Evolutionary conservation across 2,113 vertebrate species (phyloP).

Genomic region (Channa argus): DNA sequence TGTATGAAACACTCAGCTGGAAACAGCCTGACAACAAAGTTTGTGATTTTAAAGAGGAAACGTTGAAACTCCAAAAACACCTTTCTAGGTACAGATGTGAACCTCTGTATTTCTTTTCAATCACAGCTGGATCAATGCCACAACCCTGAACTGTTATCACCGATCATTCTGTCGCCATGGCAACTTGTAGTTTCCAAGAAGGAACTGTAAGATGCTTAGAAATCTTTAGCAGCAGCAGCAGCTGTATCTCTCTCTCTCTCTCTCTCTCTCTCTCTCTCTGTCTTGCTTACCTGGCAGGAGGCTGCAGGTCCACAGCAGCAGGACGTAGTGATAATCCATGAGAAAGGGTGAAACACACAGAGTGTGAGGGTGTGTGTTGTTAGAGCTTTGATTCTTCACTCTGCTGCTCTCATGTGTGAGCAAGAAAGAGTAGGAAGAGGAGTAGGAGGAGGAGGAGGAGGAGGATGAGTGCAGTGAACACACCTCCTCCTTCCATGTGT

Average conservation of each 20-base stretch:
- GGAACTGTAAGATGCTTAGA: background rate
- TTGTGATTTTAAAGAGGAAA: no score
- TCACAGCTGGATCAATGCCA: no score
- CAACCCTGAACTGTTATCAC: no score
- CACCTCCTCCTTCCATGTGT: constrained; percentile 46
- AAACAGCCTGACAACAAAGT: no score
- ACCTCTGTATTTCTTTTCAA: no score
- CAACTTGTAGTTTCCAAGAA: background rate
- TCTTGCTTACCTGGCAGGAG: constrained; percentile 69
- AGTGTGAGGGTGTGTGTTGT: background rate
- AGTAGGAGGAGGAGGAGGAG: constrained; percentile 1
- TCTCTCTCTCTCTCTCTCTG: background rate
- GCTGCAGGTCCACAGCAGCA: constrained; percentile 68
- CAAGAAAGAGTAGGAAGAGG: background rate
- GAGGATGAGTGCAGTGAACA: constrained; percentile 14
- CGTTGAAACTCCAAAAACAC: no score
- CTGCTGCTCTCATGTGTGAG: constrained; percentile 33
- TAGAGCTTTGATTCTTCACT: constrained; percentile 23
- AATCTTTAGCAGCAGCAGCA: constrained; percentile 1
- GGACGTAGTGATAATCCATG: constrained; percentile 62
- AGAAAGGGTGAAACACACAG: background rate
- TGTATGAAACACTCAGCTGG: no score
- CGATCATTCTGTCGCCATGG: background rate
- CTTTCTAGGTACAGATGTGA: no score
- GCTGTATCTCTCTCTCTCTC: constrained; percentile 17